Evolutionary conservation across 2,888 invertebrate genomes (phyloP), one percentile per base, ranked within the genome.

Genomic region (Stictocephala bisonia): DNA sequence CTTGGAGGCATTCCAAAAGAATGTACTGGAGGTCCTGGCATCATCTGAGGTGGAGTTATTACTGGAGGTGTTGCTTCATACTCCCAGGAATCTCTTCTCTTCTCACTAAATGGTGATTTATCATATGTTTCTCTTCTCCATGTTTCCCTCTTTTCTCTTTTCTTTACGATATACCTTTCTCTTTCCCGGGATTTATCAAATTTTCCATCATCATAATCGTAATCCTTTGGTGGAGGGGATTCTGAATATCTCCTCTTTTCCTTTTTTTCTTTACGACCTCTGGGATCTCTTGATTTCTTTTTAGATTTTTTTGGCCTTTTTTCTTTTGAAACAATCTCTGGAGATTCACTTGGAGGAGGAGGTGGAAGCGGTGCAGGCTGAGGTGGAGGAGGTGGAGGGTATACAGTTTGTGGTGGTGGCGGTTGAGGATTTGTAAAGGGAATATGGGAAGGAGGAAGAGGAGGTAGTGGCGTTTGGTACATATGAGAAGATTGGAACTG

Each of bases 171-270:
- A 44, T 64, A 71, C 26, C 44, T 41, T 26, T 71, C 70, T 18
- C 70, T 26, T 2, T 69, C 60, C 13, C 60, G 60, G 3, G 26
- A 26, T 27, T 27, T 64, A 4, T 64, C 64, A 44, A 44, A 44
- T 44, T 44, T 44, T 1, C 60, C 29, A 6, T 64, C 64, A 3
- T 64, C 64, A 40, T 60, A 60, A 22, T 60, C 40, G 60, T 41
- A 41, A 41, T 64, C 44, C 6, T 41, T 64, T 26, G 64, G 64
- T 3, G 64, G 64, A 20, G 64, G 40, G 11, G 73, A 58, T 26
- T 73, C 73, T n/a, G 58, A 56, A 60, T 68, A 50, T 29, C 41
- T 73, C 24, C 73, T 73, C 56, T 72, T 72, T 50, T 53, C 64
- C 11, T 26, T 60, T 18, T 51, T 67, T 4, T 48, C 27, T 11